A percentile compares a stretch with the other conserved stretches of the same genome.
These are phyloP conservation scores for Drosophila melanica DNA, from an alignment of 1,140 invertebrate species.

Conservation along the genomic window DNA sequence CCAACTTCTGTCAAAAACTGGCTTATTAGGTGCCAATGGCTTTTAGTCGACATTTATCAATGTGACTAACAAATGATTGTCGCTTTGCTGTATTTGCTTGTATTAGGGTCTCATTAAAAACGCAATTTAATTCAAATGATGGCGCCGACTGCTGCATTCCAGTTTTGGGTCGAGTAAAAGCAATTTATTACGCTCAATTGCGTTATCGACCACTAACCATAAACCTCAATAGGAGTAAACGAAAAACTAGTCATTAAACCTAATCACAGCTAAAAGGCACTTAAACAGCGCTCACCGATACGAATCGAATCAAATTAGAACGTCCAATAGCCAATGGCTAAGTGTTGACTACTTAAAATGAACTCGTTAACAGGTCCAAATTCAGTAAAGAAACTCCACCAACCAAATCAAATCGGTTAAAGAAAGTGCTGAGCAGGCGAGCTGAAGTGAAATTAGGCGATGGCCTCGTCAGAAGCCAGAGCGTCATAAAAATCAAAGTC, in stretches of 20 bases:
- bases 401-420: slow-evolving; percentile 40
- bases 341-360: slow-evolving; percentile 70
- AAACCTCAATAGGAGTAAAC: slow-evolving; percentile 27
- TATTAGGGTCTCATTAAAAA: slow-evolving; percentile 42
- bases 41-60: slow-evolving; percentile 48
- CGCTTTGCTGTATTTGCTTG: not conserved
- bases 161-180: slow-evolving; percentile 33
- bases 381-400: slow-evolving; percentile 9
- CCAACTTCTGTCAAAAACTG: too few species aligned
- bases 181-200: slow-evolving; percentile 43
- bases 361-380: slow-evolving; percentile 69
- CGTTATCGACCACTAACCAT: slow-evolving; percentile 31
- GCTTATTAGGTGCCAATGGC: slow-evolving; percentile 75
- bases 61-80: slow-evolving; percentile 23
- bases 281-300: slow-evolving; percentile 63
- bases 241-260: slow-evolving; percentile 69
- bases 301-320: slow-evolving; percentile 74
- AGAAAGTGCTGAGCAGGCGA: slow-evolving; percentile 67
- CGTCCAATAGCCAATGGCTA: slow-evolving; percentile 30
- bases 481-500: slow-evolving; percentile 79
- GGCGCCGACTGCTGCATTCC: slow-evolving; percentile 36
- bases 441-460: slow-evolving; percentile 71
- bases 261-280: slow-evolving; percentile 79
- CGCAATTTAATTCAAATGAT: slow-evolving; percentile 61
- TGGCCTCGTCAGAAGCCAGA: slow-evolving; percentile 44